phyloP scores from a whole-genome alignment of 2,888 invertebrate genomes.

The Onthophagus sagittarius region DNA sequence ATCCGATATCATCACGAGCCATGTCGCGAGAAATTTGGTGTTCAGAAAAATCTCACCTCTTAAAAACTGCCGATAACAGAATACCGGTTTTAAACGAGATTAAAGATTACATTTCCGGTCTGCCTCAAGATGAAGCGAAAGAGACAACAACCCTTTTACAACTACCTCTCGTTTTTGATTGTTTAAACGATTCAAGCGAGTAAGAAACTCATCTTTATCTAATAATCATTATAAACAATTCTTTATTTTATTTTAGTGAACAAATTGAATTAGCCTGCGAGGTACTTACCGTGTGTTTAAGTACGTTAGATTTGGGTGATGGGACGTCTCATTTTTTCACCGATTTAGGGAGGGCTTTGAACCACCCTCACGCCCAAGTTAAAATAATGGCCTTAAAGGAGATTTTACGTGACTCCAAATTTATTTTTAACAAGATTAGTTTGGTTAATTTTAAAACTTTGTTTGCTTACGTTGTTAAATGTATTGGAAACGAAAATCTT shows the following conservation, averaged over 20 bases:
- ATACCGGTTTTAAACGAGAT: constrained; percentile 50
- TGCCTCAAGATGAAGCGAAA: constrained; percentile 45
- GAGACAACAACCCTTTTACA: constrained; percentile 49
- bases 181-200: constrained; percentile 56
- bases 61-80: constrained; percentile 49
- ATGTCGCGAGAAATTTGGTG: constrained; percentile 52
- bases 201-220: constrained; percentile 35
- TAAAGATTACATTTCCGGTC: constrained; percentile 45
- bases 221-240: constrained; percentile 22
- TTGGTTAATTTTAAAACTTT: constrained; percentile 43
- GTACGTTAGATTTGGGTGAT: constrained; percentile 59
- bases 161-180: constrained; percentile 61
- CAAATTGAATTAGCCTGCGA: constrained; percentile 62
- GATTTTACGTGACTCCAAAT: constrained; percentile 45
- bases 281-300: constrained; percentile 61
- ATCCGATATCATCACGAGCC: constrained; percentile 23
- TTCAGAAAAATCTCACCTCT: constrained; percentile 47
- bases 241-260: constrained; percentile 51
- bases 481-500: constrained; percentile 58
- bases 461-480: constrained; percentile 55
- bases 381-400: constrained; percentile 62
- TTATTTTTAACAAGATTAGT: constrained; percentile 35
- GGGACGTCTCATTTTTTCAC: constrained; percentile 58
- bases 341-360: constrained; percentile 59
- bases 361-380: constrained; percentile 60